A percentile compares a stretch with the other conserved stretches of the same genome.
These are phyloP conservation scores for Serranus cabrilla DNA, from an alignment of 2,797 vertebrate genomes.

Conservation along the genomic window DNA sequence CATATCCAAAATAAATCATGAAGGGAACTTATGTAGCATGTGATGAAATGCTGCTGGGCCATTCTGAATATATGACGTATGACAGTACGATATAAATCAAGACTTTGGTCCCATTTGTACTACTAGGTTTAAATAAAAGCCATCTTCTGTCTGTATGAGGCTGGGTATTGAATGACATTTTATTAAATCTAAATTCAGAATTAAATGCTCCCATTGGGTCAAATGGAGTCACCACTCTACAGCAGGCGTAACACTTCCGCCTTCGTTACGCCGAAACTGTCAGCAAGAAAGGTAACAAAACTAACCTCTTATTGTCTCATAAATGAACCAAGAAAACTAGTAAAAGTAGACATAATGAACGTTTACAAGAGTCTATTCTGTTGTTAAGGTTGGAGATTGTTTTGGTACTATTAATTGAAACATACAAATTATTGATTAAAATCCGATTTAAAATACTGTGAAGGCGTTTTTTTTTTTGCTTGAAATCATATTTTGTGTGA, in stretches of 20 bases:
- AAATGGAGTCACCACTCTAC: background rate
- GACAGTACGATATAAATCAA: background rate
- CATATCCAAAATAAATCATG: background rate
- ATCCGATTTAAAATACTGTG: background rate
- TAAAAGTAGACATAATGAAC: no score
- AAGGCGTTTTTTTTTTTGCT: background rate
- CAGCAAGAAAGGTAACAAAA: no score
- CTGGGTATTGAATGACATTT: background rate
- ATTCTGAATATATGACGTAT: background rate
- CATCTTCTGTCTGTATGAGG: background rate
- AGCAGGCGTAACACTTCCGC: background rate
- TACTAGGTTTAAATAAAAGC: background rate
- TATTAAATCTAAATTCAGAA: background rate
- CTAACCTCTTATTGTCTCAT: no score
- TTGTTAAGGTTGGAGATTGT: no score
- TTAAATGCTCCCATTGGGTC: background rate
- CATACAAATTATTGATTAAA: background rate
- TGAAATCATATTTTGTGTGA: conserved; percentile 41
- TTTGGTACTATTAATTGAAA: background rate
- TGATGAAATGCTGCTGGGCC: background rate
- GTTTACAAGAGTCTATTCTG: no score
- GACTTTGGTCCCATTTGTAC: background rate
- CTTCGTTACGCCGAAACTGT: no score
- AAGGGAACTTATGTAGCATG: background rate
- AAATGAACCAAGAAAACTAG: no score